A percentile compares a stretch with the other conserved stretches of the same genome.
Conservation (phyloP, 2,113 vertebrate species). For the Python bivittatus region DNA sequence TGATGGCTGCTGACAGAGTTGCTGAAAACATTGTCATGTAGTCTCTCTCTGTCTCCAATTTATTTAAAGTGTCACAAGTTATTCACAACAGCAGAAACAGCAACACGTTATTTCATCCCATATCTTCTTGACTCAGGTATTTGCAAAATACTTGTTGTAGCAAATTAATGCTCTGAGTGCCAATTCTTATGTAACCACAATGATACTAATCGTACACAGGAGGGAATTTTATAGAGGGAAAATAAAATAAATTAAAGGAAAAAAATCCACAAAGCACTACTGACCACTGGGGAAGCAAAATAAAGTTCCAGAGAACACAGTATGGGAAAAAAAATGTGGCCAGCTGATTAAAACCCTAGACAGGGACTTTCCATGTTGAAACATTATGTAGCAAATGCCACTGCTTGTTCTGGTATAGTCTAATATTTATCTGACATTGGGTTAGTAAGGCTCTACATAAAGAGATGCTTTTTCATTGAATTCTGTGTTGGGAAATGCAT, state of each 20-base stretch:
- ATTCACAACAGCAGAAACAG: not conserved
- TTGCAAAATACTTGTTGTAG: not conserved
- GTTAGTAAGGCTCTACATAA: not conserved
- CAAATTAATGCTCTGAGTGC: not conserved
- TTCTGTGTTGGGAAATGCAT: not conserved
- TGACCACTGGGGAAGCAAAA: not conserved
- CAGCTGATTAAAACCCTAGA: not conserved
- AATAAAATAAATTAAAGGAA: too few relatives aligned
- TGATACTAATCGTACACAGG: not conserved
- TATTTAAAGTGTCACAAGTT: not conserved
- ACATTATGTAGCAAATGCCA: too few relatives aligned
- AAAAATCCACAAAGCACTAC: too few relatives aligned
- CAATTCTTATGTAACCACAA: not conserved
- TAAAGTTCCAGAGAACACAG: not conserved
- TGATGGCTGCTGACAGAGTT: constrained; percentile 1
- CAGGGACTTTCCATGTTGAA: too few relatives aligned
- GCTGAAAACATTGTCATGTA: constrained; percentile 14
- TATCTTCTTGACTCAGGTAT: not conserved
- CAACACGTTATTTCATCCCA: not conserved
- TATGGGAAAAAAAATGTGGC: too few relatives aligned
- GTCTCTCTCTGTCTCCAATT: not conserved
- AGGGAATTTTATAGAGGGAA: not conserved
- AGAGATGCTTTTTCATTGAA: not conserved
- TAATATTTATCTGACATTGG: not conserved
- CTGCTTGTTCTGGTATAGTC: not conserved